Evolutionary conservation across 2,113 vertebrate species (phyloP), one percentile per base, ranked within the genome.

Genomic region (Chamaea fasciata): DNA sequence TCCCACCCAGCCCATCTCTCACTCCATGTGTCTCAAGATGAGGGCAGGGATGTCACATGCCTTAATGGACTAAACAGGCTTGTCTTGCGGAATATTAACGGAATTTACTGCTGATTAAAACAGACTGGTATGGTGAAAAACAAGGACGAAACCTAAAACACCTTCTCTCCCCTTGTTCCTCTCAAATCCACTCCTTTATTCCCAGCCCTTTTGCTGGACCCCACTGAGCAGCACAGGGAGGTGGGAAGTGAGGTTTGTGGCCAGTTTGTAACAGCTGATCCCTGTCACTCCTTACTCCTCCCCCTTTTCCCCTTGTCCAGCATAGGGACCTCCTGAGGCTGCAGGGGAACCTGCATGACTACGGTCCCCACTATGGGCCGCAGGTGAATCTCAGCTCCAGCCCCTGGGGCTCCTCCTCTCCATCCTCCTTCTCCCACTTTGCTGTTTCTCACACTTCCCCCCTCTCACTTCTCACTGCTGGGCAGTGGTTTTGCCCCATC

Each of bases 181-280:
- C 60, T 80, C 21, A 73, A 6, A 17, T 86, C 80, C 31, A 13
- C 2, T 70, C 13, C 15, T 87, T 77, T n/a, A 13, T 83, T 80
- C 30, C 9, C 69, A 52, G 0, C 33, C 49, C 18, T 42, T 68
- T n/a, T 24, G 13, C 7, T 28, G 62, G 19, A 4, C 8, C 1
- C 0, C 2, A 3, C 6, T 23, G 23, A 52, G 50, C 37, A 35
- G 31, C 2, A 0, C 27, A 41, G 30, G 7, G 11, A 13, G 7
- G 1, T 73, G 33, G 16, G 57, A 37, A 42, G 6, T 30, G 13
- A 70, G 10, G 3, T 17, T 10, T 74, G 46, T 42, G 39, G 15
- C 35, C 42, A 30, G 30, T 75, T 85, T 6, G 0, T 53, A n/a
- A 23, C 12, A n/a, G 20, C 13, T 91, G 2, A 1, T 55, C 44